These are phyloP conservation scores for Lophotriccus pileatus DNA, from an alignment of 2,797 vertebrate species.

Conservation along the genomic window DNA sequence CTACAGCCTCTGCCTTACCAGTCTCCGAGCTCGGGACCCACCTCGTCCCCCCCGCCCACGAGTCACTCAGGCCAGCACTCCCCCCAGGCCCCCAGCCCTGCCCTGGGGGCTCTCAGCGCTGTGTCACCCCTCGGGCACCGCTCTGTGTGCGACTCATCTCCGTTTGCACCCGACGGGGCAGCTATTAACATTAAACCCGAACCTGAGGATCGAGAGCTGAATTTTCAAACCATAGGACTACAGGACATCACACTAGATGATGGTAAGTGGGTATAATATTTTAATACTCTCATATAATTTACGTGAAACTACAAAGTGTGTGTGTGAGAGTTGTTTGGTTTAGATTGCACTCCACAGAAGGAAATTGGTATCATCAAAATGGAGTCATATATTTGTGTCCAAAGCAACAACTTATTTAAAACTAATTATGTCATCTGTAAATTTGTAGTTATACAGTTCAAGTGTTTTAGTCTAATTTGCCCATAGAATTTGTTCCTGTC, in stretches of 20 bases:
- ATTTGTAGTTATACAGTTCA: not conserved
- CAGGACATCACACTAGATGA: conserved; percentile 99
- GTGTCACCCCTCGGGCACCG: conserved; percentile 83
- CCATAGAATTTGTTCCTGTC: not conserved
- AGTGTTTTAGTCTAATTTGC: not conserved
- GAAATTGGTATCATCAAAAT: not conserved
- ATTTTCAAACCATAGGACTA: conserved; percentile 93
- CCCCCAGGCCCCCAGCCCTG: conserved; percentile 82
- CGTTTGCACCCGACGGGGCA: conserved; percentile 83
- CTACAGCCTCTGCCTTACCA: conserved; percentile 90
- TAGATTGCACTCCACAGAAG: not conserved
- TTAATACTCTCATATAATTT: not conserved
- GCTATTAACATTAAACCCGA: conserved; percentile 90
- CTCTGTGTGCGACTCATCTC: conserved; percentile 78
- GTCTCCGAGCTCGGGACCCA: conserved; percentile 81
- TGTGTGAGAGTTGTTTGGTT: not conserved
- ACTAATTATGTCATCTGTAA: not conserved
- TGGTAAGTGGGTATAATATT: conserved; percentile 80
- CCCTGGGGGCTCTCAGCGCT: conserved; percentile 75
- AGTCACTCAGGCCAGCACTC: conserved; percentile 81
- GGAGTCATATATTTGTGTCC: not conserved
- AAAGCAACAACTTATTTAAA: not conserved
- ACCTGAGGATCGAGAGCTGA: conserved; percentile 90
- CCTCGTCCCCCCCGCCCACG: conserved; percentile 82
- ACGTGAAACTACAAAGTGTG: not conserved